Base-by-base conservation (phyloP, 53 echinoderm and acorn worm genomes). In the Antedon mediterranea region DNA sequence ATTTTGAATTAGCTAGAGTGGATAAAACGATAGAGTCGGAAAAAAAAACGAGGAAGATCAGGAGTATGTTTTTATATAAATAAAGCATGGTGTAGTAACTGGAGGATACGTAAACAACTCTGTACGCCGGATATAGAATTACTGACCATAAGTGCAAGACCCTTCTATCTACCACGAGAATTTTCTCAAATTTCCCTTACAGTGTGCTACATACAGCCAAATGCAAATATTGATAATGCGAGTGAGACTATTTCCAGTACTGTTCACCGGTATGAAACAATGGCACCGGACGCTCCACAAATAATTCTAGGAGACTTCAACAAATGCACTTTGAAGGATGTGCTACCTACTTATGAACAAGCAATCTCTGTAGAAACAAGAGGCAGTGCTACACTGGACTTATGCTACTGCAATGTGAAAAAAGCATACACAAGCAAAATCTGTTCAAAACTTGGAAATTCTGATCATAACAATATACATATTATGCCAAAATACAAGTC, bases 61-160 rank as follows among this genome's bases (percentile, higher is more conserved):
- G n/a, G 84, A 31, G 30, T 84, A 8, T 75, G 85, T 28, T 32
- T 41, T 23, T 85, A 80, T 73, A 85, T 85, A 33, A 85, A 85
- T 57, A 18, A 23, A 8, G 14, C n/a, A n/a, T n/a, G n/a, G n/a
- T n/a, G n/a, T n/a, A n/a, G n/a, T n/a, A 28, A 31, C 31, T 7
- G 32, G n/a, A 30, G 7, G 73, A 28, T 9, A 28, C 30, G 8
- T 28, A 9, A 9, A 28, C 30, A 26, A 30, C 30, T 72, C 28
- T 30, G n/a, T 28, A n/a, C n/a, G n/a, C n/a, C n/a, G n/a, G n/a
- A n/a, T n/a, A n/a, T n/a, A n/a, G n/a, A n/a, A n/a, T n/a, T n/a
- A n/a, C n/a, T n/a, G n/a, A n/a, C n/a, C n/a, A n/a, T n/a, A n/a
- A n/a, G n/a, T n/a, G n/a, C n/a, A n/a, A n/a, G n/a, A n/a, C n/a